These are phyloP conservation scores for Hemibagrus wyckioides DNA, from an alignment of 2,113 vertebrate species.

Conservation along the genomic window DNA sequence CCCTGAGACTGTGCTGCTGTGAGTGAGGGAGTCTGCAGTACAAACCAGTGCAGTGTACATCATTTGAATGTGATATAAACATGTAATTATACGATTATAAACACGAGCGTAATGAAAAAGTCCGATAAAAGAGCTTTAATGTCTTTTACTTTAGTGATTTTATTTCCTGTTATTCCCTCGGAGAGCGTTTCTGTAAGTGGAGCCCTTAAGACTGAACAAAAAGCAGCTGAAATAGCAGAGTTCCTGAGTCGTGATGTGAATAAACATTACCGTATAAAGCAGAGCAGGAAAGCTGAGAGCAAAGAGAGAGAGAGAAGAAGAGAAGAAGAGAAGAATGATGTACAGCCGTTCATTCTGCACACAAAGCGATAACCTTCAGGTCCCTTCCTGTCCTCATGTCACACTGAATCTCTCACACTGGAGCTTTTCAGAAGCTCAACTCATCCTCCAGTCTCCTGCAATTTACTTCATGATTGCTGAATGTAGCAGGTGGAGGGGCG, in stretches of 20 bases:
- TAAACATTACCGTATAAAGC: constrained; percentile 47
- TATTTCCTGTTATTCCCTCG: background rate
- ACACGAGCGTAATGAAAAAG: background rate
- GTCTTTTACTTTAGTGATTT: background rate
- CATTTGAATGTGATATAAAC: too few species aligned
- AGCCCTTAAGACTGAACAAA: constrained; percentile 30
- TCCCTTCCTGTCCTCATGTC: constrained; percentile 8
- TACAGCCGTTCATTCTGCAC: background rate
- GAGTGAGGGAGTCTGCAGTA: background rate
- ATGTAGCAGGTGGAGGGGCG: background rate
- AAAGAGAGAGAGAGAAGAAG: background rate
- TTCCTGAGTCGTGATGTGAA: constrained; percentile 46
- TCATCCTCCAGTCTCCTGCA: constrained; percentile 23
- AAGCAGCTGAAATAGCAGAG: constrained; percentile 40
- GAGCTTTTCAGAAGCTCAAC: background rate
- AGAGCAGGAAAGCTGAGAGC: background rate
- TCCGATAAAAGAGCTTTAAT: background rate
- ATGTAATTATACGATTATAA: background rate
- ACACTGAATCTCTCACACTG: background rate
- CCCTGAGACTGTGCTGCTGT: background rate
- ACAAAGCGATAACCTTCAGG: constrained; percentile 40
- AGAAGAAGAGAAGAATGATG: background rate
- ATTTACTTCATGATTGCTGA: constrained; percentile 18
- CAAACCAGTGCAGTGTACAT: background rate
- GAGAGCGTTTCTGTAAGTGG: constrained; percentile 29